Evolutionary conservation across 2,797 vertebrate species (phyloP).

Genomic region (Notamacropus eugenii): DNA sequence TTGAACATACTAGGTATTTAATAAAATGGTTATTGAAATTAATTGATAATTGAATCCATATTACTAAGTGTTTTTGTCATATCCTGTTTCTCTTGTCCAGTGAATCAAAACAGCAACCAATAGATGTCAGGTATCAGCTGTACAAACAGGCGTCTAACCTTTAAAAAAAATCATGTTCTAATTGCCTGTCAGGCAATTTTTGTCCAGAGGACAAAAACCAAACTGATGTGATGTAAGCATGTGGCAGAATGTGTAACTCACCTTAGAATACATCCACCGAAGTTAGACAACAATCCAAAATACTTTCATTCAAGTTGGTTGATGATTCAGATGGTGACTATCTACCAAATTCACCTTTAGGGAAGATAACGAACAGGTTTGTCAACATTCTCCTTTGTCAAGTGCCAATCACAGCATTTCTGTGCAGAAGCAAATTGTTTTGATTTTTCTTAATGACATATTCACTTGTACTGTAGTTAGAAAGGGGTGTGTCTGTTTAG

Average conservation of each 20-base stretch:
- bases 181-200: slow-evolving; percentile 24
- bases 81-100: slow-evolving; percentile 38
- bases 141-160: background rate
- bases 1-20: background rate
- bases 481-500: slow-evolving; percentile 75
- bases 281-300: slow-evolving; percentile 75
- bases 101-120: background rate
- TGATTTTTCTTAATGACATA: slow-evolving; percentile 77
- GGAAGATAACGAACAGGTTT: slow-evolving; percentile 70
- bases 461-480: slow-evolving; percentile 38
- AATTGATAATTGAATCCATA: background rate
- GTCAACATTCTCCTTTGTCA: slow-evolving; percentile 35
- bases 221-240: background rate
- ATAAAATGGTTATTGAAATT: background rate
- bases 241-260: slow-evolving; percentile 17
- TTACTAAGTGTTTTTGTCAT: slow-evolving; percentile 7
- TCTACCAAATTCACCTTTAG: slow-evolving; percentile 45
- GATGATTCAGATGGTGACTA: slow-evolving; percentile 77
- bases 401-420: slow-evolving; percentile 58
- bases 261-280: background rate
- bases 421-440: slow-evolving; percentile 67
- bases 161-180: slow-evolving; percentile 31
- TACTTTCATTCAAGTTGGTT: slow-evolving; percentile 80
- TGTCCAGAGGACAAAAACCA: background rate
- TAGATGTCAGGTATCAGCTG: background rate